Conservation (phyloP, 2,888 invertebrate species). For the Pollenia amentaria region DNA sequence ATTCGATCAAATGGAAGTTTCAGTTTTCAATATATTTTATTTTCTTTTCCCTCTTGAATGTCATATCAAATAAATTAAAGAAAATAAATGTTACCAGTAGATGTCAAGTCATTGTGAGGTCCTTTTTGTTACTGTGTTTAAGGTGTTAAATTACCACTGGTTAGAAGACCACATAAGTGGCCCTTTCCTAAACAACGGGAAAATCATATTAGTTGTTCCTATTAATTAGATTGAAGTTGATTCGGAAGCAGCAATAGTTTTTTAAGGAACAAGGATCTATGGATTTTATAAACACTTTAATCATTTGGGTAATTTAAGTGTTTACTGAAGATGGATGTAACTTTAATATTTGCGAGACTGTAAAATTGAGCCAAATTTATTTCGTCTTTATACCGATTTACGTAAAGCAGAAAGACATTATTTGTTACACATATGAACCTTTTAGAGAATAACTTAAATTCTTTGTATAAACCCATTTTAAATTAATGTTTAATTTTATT, state of each 20-base stretch:
- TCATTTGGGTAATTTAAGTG: slow-evolving; percentile 21
- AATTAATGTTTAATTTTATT: slow-evolving; percentile 16
- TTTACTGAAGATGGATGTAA: background rate
- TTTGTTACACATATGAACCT: background rate
- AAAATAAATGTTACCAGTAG: slow-evolving; percentile 11
- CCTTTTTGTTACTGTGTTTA: slow-evolving; percentile 39
- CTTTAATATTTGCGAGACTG: slow-evolving; percentile 59
- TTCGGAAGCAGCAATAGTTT: slow-evolving; percentile 60
- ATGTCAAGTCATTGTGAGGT: slow-evolving; percentile 28
- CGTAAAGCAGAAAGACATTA: slow-evolving; percentile 7
- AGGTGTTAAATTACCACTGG: slow-evolving; percentile 68
- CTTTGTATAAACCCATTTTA: slow-evolving; percentile 30
- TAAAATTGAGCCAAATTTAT: slow-evolving; percentile 65
- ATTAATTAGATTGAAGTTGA: slow-evolving; percentile 39
- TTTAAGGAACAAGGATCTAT: slow-evolving; percentile 57
- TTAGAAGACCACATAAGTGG: slow-evolving; percentile 70
- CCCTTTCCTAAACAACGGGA: slow-evolving; percentile 4
- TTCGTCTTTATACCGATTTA: slow-evolving; percentile 34
- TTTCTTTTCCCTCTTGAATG: slow-evolving; percentile 1
- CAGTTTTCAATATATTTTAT: slow-evolving; percentile 43
- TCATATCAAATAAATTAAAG: slow-evolving; percentile 26
- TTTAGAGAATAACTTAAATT: slow-evolving; percentile 49
- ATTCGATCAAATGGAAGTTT: slow-evolving; percentile 49
- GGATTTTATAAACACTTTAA: slow-evolving; percentile 39
- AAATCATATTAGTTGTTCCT: slow-evolving; percentile 16